Conservation (phyloP, 2,888 invertebrate species). For the Idaea biselata region DNA sequence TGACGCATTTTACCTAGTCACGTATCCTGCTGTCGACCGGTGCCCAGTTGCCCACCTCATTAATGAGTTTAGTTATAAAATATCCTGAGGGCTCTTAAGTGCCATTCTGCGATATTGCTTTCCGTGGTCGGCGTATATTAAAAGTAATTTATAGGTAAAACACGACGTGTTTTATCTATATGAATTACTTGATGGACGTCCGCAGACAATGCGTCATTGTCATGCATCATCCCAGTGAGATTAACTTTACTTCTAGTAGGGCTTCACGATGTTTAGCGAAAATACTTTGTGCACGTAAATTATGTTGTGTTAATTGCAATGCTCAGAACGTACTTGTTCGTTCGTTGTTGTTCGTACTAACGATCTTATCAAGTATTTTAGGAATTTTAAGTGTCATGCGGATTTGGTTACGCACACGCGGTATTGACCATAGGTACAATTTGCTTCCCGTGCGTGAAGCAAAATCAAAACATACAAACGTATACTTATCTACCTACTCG, state of each 20-base stretch:
- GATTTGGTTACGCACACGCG: constrained; percentile 13
- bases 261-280: constrained; percentile 29
- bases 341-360: too few species aligned
- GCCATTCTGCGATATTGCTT: constrained; percentile 74
- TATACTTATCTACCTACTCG: too few species aligned
- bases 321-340: too few species aligned
- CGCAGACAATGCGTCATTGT: constrained; percentile 53
- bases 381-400: background rate
- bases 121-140: constrained; percentile 73
- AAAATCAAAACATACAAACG: too few species aligned
- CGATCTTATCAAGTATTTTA: too few species aligned
- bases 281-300: constrained; percentile 30
- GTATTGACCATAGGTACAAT: background rate
- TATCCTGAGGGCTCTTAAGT: constrained; percentile 70
- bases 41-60: constrained; percentile 40
- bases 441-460: too few species aligned
- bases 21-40: constrained; percentile 10
- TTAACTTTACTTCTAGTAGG: constrained; percentile 34
- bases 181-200: constrained; percentile 49
- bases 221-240: constrained; percentile 45
- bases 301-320: constrained; percentile 26
- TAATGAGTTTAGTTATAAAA: constrained; percentile 76
- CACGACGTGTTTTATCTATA: constrained; percentile 36
- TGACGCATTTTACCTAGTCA: constrained; percentile 45
- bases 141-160: constrained; percentile 73